Evolutionary conservation across 2,113 vertebrate species (phyloP).

Genomic region (Phasianus colchicus): DNA sequence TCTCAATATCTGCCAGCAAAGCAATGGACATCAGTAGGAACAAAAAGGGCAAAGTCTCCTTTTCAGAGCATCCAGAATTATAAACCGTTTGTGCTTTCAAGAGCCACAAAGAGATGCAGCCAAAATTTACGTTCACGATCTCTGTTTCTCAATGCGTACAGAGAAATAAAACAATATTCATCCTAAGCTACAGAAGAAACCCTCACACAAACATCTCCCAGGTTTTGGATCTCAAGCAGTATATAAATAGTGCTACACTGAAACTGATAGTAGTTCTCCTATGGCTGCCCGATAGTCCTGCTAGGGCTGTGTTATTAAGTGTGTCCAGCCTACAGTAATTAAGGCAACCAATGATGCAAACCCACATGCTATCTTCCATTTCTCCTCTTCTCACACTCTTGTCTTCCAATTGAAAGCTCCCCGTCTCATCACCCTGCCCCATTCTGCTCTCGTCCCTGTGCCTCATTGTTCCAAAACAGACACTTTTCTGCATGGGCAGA

Average conservation of each 20-base stretch:
- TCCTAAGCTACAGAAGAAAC: neutral
- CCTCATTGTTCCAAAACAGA: neutral
- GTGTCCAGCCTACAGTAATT: fast-evolving
- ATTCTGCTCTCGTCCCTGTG: neutral
- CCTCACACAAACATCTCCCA: fast-evolving
- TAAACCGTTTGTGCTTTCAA: neutral
- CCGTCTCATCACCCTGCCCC: neutral
- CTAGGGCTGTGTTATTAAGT: neutral
- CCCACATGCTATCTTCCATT: too few species aligned
- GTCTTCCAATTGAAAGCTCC: neutral
- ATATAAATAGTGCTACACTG: neutral
- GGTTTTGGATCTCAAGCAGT: neutral
- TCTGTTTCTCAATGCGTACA: neutral
- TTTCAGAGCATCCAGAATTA: neutral
- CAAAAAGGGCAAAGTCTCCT: neutral
- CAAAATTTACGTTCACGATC: neutral
- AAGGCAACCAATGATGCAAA: neutral
- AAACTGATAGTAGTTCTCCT: neutral
- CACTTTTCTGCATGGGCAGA: neutral
- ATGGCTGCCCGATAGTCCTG: neutral
- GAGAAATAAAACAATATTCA: neutral
- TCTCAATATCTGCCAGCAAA: neutral
- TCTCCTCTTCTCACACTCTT: neutral
- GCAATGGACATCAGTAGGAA: neutral
- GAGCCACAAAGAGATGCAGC: neutral